Evolutionary conservation across 2,797 vertebrate species (phyloP), one percentile per base, ranked within the genome.

Genomic region (Chloroceryle amazona): DNA sequence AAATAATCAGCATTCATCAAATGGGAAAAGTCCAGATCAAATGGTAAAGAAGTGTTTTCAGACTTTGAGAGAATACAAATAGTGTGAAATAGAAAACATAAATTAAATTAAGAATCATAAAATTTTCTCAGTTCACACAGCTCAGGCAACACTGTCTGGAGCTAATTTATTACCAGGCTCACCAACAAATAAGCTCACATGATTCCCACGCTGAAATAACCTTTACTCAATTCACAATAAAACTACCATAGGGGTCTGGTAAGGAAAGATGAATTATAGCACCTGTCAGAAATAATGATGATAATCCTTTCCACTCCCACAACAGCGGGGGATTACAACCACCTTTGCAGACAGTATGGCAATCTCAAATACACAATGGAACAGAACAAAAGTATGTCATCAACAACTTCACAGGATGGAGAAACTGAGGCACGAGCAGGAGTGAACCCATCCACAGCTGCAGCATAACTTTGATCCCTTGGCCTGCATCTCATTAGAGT

Each of bases 231-330:
- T 90, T 91, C 73, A 91, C 75, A 94, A 10, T 80, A 85, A 82
- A 94, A 82, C 78, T 89, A 90, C 86, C 71, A 90, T 71, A 93
- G 90, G 83, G 88, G 87, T 92, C 96, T 96, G 78, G 83, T 92
- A 94, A 96, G 86, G n/a, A 94, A 90, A 93, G 90, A 80, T 85
- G 71, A 96, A 94, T 93, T 96, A 84, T 29, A 96, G 71, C 78
- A 83, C 90, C 91, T 96, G 74, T 95, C 93, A 95, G 70, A 95
- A 96, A 95, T 95, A 89, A 95, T 80, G 94, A 91, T 81, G 90
- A 78, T 95, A 96, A 97, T 95, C 94, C 70, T 94, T 88, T 84
- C 68, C 66, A 76, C 31, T 96, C 82, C 80, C 42, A 66, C 46
- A 58, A 33, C 54, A 91, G 68, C 60, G 82, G 74, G 23, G 63